Base-by-base conservation (phyloP, 1,140 invertebrate genomes). In the Paraescarpia echinospica region DNA sequence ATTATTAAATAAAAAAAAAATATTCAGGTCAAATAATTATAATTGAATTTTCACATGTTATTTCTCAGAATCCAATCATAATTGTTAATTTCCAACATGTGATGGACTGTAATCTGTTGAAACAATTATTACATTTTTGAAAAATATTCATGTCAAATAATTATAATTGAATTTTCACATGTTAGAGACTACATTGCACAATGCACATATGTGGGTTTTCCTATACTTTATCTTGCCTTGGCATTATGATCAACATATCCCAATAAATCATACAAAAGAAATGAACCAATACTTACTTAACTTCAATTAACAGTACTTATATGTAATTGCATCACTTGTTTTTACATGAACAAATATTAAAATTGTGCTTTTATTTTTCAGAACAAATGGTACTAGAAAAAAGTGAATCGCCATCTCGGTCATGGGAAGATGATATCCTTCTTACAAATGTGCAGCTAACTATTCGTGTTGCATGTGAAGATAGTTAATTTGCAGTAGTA, bases 391-490 rank as follows among this genome's bases (percentile, higher is more conserved):
- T 94, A 34, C 93, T 95, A 33, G 91, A 93, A n/a, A 92, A 93
- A 33, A 94, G 93, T 91, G 92, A 93, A 77, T 41, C 93, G 91
- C 93, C 94, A 91, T 14, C 88, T 18, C 93, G 94, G 18, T 92
- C 94, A 31, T 96, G 95, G 95, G 94, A 96, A 93, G 93, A 95
- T 92, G 95, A 95, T 96, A 96, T 96, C 95, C 95, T 95, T 95
- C 4, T 27, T 77, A 77, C 14, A 77, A 27, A 77, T 77, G 27
- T 77, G 59, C 59, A 77, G 22, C 22, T 77, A 27, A 77, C 41
- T 41, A 12, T 41, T 77, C 22, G 59, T 27, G 22, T 31, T 27
- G 59, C 59, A 77, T 77, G 0, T 77, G 59, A 31, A 77, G 22
- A 77, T 77, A 33, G 5, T 35, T 41, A 33, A 31, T 33, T 22